Percentiles rank a stretch among this genome's conserved stretches.
These are phyloP conservation scores for Etheostoma nigrum DNA, from an alignment of 2,797 vertebrate species.

Conservation along the genomic window DNA sequence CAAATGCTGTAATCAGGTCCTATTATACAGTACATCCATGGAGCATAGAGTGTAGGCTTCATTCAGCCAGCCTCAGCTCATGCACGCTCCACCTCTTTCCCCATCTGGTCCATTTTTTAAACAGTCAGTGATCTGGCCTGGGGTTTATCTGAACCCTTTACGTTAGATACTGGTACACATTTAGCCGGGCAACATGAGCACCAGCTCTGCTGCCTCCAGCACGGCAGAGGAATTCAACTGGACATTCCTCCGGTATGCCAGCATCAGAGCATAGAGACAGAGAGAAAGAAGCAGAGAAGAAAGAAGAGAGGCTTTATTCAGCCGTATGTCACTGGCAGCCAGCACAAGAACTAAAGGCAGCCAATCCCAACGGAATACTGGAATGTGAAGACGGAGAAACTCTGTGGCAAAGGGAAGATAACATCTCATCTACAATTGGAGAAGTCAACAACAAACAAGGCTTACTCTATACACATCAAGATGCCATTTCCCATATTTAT, in stretches of 20 bases:
- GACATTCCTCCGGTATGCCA: constrained; percentile 78
- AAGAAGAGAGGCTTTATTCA: constrained; percentile 47
- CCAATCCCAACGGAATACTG: constrained; percentile 63
- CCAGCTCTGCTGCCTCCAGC: constrained; percentile 41
- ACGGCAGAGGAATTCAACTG: constrained; percentile 70
- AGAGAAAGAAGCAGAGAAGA: constrained; percentile 37
- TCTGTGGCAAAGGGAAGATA: constrained; percentile 51
- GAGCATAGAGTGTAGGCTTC: no score
- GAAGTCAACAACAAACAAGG: constrained; percentile 18
- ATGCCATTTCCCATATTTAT: constrained; percentile 13
- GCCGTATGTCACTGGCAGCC: constrained; percentile 52
- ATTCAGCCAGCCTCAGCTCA: no score
- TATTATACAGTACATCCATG: no score
- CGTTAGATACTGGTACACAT: constrained; percentile 19
- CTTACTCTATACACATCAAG: no score
- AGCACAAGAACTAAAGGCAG: constrained; percentile 52
- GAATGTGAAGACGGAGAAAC: constrained; percentile 64
- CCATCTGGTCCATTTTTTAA: no score
- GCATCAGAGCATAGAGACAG: constrained; percentile 46
- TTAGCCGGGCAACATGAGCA: constrained; percentile 52
- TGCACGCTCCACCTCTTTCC: no score
- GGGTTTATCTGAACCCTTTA: constrained; percentile 4
- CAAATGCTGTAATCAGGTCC: no score
- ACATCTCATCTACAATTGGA: constrained; percentile 44
- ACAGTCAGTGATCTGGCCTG: not conserved